A percentile compares a stretch with the other conserved stretches of the same genome.
phyloP scores from a whole-genome alignment of 30 jellyfish, hydroid and myxozoan species.

The Pelagia noctiluca region DNA sequence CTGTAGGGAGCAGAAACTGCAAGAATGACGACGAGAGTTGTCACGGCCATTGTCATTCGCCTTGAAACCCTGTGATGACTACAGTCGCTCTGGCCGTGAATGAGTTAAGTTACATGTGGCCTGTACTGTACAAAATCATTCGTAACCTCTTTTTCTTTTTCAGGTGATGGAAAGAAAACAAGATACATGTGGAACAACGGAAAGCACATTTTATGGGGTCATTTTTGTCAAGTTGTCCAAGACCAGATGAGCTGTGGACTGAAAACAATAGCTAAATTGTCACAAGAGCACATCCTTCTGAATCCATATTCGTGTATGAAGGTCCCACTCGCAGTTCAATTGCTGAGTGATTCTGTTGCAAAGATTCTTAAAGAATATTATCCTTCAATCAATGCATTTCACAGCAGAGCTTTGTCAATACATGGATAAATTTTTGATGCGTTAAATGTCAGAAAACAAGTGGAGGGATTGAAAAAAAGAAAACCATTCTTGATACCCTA shows the following conservation, averaged over 20 bases:
- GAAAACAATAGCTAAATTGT: neutral
- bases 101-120: too few relatives aligned
- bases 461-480: conserved; percentile 2
- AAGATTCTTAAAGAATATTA: neutral
- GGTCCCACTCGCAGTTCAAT: conserved; percentile 14
- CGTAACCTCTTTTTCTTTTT: too few relatives aligned
- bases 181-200: conserved; percentile 5
- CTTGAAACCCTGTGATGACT: neutral
- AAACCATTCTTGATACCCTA: conserved; percentile 42
- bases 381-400: conserved; percentile 38
- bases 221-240: too few relatives aligned
- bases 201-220: conserved; percentile 18
- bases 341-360: conserved; percentile 6
- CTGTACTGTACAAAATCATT: too few relatives aligned
- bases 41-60: neutral
- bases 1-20: neutral
- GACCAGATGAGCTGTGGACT: neutral
- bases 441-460: conserved; percentile 30
- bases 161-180: conserved; percentile 3
- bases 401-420: conserved; percentile 21
- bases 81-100: too few relatives aligned
- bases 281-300: neutral
- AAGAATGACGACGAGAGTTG: neutral
- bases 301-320: conserved; percentile 10
- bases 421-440: conserved; percentile 32